These are phyloP conservation scores for Acleris cristana DNA, from an alignment of 2,888 invertebrate species.

Conservation along the genomic window DNA sequence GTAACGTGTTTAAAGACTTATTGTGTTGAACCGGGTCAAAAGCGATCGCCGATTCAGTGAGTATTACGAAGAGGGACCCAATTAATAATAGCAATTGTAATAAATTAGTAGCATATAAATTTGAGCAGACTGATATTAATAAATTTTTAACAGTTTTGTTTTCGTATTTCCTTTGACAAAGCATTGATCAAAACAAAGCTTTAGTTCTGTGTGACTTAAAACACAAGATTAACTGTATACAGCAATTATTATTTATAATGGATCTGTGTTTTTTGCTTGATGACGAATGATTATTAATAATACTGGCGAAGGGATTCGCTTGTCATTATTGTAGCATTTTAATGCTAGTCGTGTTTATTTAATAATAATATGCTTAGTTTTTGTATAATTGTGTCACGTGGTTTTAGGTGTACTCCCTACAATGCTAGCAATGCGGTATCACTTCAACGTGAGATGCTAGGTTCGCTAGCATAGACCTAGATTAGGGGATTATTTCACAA, in stretches of 20 bases:
- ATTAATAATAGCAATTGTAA: constrained; percentile 56
- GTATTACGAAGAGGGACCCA: constrained; percentile 76
- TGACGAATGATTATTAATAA: constrained; percentile 36
- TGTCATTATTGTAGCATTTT: constrained; percentile 59
- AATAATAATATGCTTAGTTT: constrained; percentile 49
- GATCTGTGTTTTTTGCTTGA: constrained; percentile 29
- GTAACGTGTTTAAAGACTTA: constrained; percentile 38
- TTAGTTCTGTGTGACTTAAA: constrained; percentile 21
- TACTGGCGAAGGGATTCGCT: constrained; percentile 40
- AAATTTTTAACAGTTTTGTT: constrained; percentile 56
- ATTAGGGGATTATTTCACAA: constrained; percentile 65
- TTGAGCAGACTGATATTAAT: constrained; percentile 71
- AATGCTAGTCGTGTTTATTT: constrained; percentile 71
- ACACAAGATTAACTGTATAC: constrained; percentile 1
- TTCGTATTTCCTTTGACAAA: constrained; percentile 12
- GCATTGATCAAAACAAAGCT: constrained; percentile 33
- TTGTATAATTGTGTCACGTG: constrained; percentile 47
- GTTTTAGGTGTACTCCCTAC: constrained; percentile 28
- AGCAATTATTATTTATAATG: constrained; percentile 28
- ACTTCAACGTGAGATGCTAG: constrained; percentile 10
- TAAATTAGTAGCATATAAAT: constrained; percentile 62
- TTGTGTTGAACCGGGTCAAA: constrained; percentile 40
- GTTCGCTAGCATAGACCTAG: constrained; percentile 44
- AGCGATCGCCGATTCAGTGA: constrained; percentile 48
- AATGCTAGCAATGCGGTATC: constrained; percentile 28